Conservation (phyloP, 35 echinoderm and acorn worm genomes). For the Lytechinus pictus region DNA sequence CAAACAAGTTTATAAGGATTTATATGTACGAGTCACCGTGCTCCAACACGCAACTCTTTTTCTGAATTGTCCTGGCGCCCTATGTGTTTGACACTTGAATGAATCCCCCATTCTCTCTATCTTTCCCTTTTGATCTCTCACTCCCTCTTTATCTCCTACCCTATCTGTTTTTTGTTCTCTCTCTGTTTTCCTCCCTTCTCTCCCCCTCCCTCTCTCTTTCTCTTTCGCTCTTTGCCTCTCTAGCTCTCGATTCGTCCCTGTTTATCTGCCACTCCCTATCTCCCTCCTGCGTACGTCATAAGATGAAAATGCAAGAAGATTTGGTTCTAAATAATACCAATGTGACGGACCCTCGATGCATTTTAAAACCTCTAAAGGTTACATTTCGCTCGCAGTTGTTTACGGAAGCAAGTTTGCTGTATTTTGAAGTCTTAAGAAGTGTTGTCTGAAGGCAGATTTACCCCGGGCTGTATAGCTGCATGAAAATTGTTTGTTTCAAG, state of each 20-base stretch:
- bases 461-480: background rate
- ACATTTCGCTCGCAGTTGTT: background rate
- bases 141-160: too few relatives aligned
- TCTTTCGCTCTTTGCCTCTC: too few relatives aligned
- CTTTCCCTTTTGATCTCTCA: too few relatives aligned
- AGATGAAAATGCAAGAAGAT: background rate
- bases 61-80: background rate
- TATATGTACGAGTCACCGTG: background rate
- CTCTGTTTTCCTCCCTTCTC: too few relatives aligned
- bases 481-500: background rate
- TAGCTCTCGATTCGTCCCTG: too few relatives aligned
- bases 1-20: background rate
- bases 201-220: too few relatives aligned
- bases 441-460: background rate
- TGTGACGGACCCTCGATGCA: background rate
- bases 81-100: background rate
- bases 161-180: too few relatives aligned
- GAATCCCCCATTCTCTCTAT: background rate
- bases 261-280: too few relatives aligned
- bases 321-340: background rate
- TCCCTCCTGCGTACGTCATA: background rate
- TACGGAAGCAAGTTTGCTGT: background rate
- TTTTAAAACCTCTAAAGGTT: background rate
- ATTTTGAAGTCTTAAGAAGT: background rate
- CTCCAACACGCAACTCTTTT: background rate